These are phyloP conservation scores for Merops nubicus DNA, from an alignment of 2,113 vertebrate species.

Conservation along the genomic window DNA sequence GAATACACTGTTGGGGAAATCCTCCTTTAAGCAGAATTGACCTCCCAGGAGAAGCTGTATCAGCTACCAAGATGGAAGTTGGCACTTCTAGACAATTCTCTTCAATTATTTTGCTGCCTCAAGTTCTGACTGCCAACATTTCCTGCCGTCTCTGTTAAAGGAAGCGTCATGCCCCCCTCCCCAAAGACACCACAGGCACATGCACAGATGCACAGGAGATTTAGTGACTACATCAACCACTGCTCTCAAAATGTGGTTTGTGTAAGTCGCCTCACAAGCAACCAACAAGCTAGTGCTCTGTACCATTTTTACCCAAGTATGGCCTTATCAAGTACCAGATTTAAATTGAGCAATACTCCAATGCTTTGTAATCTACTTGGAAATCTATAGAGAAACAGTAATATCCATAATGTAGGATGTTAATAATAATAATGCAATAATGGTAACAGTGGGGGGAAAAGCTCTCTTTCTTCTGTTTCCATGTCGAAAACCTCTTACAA, in stretches of 20 bases:
- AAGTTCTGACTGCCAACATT: background rate
- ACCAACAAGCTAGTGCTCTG: too few relatives aligned
- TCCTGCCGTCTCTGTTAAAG: background rate
- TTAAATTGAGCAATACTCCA: too few relatives aligned
- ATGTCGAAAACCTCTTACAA: background rate
- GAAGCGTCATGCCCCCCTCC: fast-evolving
- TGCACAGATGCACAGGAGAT: too few relatives aligned
- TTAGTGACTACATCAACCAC: too few relatives aligned
- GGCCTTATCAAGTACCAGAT: too few relatives aligned
- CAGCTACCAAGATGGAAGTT: background rate
- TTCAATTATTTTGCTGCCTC: background rate
- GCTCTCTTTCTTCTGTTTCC: background rate
- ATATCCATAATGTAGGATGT: too few relatives aligned
- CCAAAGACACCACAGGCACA: background rate
- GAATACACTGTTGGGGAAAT: background rate
- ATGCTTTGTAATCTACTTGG: too few relatives aligned
- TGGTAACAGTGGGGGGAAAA: fast-evolving
- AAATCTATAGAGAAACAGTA: too few relatives aligned
- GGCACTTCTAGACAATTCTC: background rate
- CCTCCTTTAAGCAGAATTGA: background rate
- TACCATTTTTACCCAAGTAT: too few relatives aligned
- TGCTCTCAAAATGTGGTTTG: too few relatives aligned
- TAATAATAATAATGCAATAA: background rate
- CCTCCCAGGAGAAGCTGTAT: background rate
- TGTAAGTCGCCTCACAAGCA: too few relatives aligned